Conservation (phyloP, 2,113 vertebrate species). For the Vanacampus margaritifer region DNA sequence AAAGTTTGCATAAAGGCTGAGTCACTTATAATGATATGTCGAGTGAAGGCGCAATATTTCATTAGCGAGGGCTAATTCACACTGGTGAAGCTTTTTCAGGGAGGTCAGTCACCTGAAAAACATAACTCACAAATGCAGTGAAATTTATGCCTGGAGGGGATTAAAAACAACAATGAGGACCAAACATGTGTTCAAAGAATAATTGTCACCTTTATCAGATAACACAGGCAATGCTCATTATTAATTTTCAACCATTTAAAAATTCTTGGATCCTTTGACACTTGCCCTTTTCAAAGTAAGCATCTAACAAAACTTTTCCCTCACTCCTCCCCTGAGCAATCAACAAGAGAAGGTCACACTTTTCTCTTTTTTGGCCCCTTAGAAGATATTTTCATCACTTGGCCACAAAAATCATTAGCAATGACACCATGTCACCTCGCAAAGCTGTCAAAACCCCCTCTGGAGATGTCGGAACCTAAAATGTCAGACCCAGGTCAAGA, state of each 20-base stretch:
- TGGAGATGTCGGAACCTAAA: background rate
- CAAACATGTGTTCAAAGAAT: background rate
- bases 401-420: slow-evolving; percentile 17
- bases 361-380: slow-evolving; percentile 18
- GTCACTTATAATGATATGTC: slow-evolving; percentile 43
- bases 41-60: slow-evolving; percentile 18
- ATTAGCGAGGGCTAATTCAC: slow-evolving; percentile 43
- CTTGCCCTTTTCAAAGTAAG: slow-evolving; percentile 14
- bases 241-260: slow-evolving; percentile 3
- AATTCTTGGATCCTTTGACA: background rate
- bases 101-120: slow-evolving; percentile 22
- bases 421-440: slow-evolving; percentile 30
- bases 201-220: background rate
- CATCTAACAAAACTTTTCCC: slow-evolving; percentile 1
- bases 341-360: slow-evolving; percentile 18
- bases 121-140: slow-evolving; percentile 3
- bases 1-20: slow-evolving; percentile 65
- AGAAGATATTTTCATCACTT: slow-evolving; percentile 26
- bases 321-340: slow-evolving; percentile 10
- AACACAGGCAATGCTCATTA: background rate
- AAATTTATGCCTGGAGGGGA: background rate
- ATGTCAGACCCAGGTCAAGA: slow-evolving; percentile 7
- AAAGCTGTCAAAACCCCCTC: slow-evolving; percentile 27
- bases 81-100: slow-evolving; percentile 18
- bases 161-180: slow-evolving; percentile 6